Conservation (phyloP, 1,140 invertebrate species). For the Leucophenga varia region DNA sequence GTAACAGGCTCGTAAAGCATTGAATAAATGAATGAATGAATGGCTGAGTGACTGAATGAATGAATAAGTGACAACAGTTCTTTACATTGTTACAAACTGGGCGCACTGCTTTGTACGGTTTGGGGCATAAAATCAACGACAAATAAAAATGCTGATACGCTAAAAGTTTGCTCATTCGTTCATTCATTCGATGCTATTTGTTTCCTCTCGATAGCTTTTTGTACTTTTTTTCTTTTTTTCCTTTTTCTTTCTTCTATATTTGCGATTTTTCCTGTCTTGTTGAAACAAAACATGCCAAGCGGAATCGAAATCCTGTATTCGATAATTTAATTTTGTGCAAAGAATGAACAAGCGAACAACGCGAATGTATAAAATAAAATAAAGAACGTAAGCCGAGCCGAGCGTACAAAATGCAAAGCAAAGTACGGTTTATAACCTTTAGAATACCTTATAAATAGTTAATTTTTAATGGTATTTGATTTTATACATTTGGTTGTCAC, state of each 20-base stretch:
- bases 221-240: no score
- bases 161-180: constrained; percentile 47
- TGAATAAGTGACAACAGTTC: no score
- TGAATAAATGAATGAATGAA: constrained; percentile 25
- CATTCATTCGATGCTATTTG: no score
- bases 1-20: constrained; percentile 17
- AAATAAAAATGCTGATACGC: constrained; percentile 55
- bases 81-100: no score
- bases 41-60: constrained; percentile 22
- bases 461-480: no score
- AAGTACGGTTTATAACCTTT: no score
- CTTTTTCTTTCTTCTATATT: no score
- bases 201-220: no score
- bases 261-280: constrained; percentile 1
- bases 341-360: constrained; percentile 15
- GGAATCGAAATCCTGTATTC: constrained; percentile 48
- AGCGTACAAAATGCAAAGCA: no score
- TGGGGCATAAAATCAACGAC: constrained; percentile 52
- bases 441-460: no score
- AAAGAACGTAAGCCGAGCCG: constrained; percentile 15
- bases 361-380: constrained; percentile 17
- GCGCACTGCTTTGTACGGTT: neutral
- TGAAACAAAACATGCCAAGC: constrained; percentile 52
- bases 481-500: no score
- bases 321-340: constrained; percentile 53